Base-by-base conservation (phyloP, 2,113 vertebrate genomes). In the Pampusana beccarii region DNA sequence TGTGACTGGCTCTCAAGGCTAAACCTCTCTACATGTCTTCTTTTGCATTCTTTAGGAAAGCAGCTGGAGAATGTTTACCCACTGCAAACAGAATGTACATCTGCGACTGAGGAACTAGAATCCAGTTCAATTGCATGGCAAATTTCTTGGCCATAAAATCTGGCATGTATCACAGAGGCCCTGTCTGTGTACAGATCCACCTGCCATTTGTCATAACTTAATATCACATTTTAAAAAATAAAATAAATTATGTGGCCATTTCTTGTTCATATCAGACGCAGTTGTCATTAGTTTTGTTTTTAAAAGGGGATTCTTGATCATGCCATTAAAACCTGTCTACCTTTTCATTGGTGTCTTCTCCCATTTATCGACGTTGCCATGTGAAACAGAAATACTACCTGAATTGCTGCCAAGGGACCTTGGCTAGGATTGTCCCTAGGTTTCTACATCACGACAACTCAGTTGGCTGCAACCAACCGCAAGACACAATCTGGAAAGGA, bases 51-150 rank as follows among this genome's bases (percentile, higher is more conserved):
- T 90, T 95, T 92, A 78, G 79, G 96, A 93, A 97, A 98, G 97
- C 97, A 97, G 97, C 97, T 80, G 96, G 93, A 97, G 97, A 98
- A 98, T 98, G 98, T 98, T 98, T 98, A 98, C 98, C 98, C 74
- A 95, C 90, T 94, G 97, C 98, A 98, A 96, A 97, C 97, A 98
- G 98, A 98, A 98, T 98, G 98, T 98, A 98, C 83, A 82, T 91
- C 87, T 86, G 87, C 44, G 4, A 97, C 79, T 20, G 28, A 93
- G 89, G 95, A 96, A 86, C 93, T 89, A 65, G 72, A 87, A 4
- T 80, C 87, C 11, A 91, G 95, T 94, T 97, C 93, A 83, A 94
- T 92, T 97, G 97, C 97, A 98, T 97, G 97, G 97, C 97, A 91
- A 96, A 60, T 67, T 91, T 96, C 83, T 96, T 90, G 96, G 95